Base-by-base conservation (phyloP, 2,113 vertebrate genomes). In the Struthidea cinerea region DNA sequence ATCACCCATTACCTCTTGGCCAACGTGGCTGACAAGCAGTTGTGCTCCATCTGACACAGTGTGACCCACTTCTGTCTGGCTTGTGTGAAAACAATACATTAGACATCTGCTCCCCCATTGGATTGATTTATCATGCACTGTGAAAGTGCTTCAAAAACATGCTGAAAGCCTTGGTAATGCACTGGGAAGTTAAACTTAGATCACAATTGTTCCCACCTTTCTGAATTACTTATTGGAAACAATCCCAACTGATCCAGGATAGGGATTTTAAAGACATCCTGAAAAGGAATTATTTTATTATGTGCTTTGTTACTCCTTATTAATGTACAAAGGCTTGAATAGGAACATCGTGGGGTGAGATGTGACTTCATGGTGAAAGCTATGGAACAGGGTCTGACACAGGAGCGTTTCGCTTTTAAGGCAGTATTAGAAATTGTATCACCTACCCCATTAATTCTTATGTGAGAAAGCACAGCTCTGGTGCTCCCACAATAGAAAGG, bases 41-140 rank as follows among this genome's bases (percentile, higher is more conserved):
- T 88, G 39, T 65, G 61, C 77, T 93, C 81, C 60, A 47, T 90
- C 77, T 83, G 77, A 92, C 83, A 73, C 75, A 69, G 60, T 90
- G 85, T 63, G 87, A 44, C 77, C 46, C 44, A 35, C 56, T 94
- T 89, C 89, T 75, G 3, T 90, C 85, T 91, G 71, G 63, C 60
- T 88, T 67, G 61, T 78, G 49, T 60, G 42, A 84, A 86, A 90
- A 73, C 84, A 96, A 94, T 94, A 67, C 30, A 78, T 93, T 83
- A 89, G 92, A 68, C 88, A 94, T 96, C 86, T 97, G 87, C 79
- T 95, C 18, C 44, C 60, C 47, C 13, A 17, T 90, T 84, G 86
- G 91, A 94, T 76, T 84, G 90, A 95, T 93, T 88, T 77, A 61
- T 60, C 56, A 75, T 67, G 42, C 63, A 44, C 44, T 41, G 55